phyloP scores from a whole-genome alignment of 2,797 vertebrate species.

The Epinephelus awoara region DNA sequence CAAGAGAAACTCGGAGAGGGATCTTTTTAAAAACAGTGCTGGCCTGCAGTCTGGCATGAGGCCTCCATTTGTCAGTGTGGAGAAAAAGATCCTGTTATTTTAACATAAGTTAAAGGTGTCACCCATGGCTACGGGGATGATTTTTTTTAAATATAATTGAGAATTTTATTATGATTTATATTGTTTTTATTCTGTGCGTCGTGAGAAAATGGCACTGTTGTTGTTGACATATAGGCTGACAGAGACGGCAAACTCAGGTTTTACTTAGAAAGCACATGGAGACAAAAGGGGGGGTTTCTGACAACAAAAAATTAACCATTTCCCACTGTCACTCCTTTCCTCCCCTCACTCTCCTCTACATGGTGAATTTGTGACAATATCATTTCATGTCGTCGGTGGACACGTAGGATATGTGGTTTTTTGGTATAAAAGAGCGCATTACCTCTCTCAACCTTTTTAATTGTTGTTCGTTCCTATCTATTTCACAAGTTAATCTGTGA shows the following conservation, averaged over 20 bases:
- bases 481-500: conserved; percentile 92
- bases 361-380: conserved; percentile 87
- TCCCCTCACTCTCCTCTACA: conserved; percentile 65
- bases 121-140: conserved; percentile 56
- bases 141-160: conserved; percentile 75
- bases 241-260: conserved; percentile 90
- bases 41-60: conserved; percentile 64
- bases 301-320: conserved; percentile 37
- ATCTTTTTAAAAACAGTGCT: conserved; percentile 56
- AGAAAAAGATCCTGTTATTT: conserved; percentile 63
- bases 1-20: conserved; percentile 14
- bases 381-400: conserved; percentile 86
- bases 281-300: conserved; percentile 59
- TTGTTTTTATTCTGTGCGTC: conserved; percentile 79
- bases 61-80: conserved; percentile 57
- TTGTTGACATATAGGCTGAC: conserved; percentile 79
- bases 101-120: conserved; percentile 76
- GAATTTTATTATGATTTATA: conserved; percentile 81
- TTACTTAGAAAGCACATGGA: conserved; percentile 87
- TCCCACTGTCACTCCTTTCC: conserved; percentile 42
- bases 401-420: conserved; percentile 76
- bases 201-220: conserved; percentile 87
- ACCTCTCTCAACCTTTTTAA: conserved; percentile 77
- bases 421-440: conserved; percentile 87
- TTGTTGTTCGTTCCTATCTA: conserved; percentile 88